These are phyloP conservation scores for Daboia siamensis DNA, from an alignment of 2,113 vertebrate genomes.

Conservation along the genomic window DNA sequence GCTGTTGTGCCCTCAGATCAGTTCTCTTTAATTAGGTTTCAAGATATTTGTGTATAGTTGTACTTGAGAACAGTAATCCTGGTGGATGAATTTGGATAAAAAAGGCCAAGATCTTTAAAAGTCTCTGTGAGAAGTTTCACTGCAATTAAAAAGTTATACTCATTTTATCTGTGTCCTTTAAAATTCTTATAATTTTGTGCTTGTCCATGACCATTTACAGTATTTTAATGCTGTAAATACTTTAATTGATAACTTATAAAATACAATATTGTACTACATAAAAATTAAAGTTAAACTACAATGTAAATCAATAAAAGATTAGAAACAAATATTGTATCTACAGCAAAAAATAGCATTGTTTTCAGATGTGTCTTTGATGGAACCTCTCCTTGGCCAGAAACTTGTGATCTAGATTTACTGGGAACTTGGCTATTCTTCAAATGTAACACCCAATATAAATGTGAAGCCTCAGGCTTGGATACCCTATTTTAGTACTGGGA, in stretches of 20 bases:
- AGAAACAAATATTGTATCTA: not conserved
- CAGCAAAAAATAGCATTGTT: not conserved
- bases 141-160: not conserved
- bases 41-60: not conserved
- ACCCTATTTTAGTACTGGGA: not conserved
- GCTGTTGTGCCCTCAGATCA: not conserved
- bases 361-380: not conserved
- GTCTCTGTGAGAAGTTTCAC: not conserved
- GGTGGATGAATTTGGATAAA: not conserved
- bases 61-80: not conserved
- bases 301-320: not conserved
- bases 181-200: not conserved
- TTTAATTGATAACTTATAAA: not conserved
- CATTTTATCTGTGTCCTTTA: not conserved
- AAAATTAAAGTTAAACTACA: not conserved
- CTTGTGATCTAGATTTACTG: not conserved
- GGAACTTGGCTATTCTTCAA: not conserved
- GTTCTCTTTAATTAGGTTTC: not conserved
- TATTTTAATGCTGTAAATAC: not conserved
- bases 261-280: not conserved
- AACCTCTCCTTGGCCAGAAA: not conserved
- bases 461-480: not conserved
- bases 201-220: not conserved
- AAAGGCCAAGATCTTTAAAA: conserved; percentile 5
- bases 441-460: not conserved